These are phyloP conservation scores for human DNA, from an alignment of 2,113 vertebrate genomes.

Conservation along the genomic window DNA sequence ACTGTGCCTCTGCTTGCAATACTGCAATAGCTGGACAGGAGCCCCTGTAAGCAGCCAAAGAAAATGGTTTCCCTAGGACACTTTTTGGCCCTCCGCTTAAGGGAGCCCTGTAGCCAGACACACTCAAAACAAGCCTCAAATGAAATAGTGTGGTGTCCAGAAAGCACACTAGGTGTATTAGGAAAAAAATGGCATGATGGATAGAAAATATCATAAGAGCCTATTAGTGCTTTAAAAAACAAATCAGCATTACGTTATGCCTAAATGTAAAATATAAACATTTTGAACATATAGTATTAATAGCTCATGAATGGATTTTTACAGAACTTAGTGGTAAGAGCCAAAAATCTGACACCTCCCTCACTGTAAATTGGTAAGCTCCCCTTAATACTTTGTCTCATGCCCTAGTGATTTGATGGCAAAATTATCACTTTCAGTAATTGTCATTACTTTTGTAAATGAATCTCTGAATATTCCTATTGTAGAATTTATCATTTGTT, in stretches of 20 bases:
- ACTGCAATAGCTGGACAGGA: neutral
- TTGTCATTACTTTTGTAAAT: neutral
- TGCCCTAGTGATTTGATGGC: neutral
- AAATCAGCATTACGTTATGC: neutral
- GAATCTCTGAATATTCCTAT: neutral
- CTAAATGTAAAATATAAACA: neutral
- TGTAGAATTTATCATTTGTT: neutral
- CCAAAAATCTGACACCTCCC: neutral
- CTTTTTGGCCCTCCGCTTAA: neutral
- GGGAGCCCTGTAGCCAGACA: neutral
- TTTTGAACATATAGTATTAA: neutral
- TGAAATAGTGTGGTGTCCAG: neutral
- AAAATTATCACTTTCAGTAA: neutral
- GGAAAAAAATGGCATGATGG: neutral
- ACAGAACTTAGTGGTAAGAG: neutral
- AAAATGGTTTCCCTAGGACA: neutral
- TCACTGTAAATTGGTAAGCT: neutral
- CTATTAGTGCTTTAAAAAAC: neutral
- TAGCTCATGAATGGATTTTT: neutral
- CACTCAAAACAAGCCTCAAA: neutral
- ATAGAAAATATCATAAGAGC: neutral
- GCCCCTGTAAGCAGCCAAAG: neutral
- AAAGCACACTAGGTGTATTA: fast-evolving
- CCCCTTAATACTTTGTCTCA: neutral
- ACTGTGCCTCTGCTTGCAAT: neutral